Percentiles rank a stretch among this genome's conserved stretches.
phyloP scores from a whole-genome alignment of 2,888 invertebrate genomes.

The Ennomos quercinarius region DNA sequence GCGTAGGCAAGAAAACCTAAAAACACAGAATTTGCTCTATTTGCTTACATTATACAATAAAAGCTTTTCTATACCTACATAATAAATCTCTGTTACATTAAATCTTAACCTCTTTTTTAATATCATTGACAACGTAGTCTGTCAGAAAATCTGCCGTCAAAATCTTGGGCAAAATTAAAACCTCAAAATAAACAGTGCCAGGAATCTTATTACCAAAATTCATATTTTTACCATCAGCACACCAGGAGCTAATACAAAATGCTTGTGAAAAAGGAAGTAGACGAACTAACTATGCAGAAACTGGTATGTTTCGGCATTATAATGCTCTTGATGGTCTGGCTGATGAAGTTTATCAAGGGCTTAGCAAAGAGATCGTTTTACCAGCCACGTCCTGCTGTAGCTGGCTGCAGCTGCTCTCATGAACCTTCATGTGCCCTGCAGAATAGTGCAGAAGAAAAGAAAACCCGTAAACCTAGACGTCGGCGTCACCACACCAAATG shows the following conservation, averaged over 20 bases:
- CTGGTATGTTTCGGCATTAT: constrained; percentile 51
- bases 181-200: no score
- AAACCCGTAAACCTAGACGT: constrained; percentile 44
- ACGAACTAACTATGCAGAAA: constrained; percentile 46
- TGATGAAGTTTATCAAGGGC: constrained; percentile 51
- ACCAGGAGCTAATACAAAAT: constrained; percentile 43
- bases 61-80: no score
- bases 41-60: no score
- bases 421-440: constrained; percentile 6
- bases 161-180: no score
- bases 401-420: constrained; percentile 4
- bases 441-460: constrained; percentile 39
- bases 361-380: constrained; percentile 31
- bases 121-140: no score
- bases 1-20: no score
- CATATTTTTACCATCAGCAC: constrained; percentile 6
- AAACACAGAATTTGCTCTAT: no score
- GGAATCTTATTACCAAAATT: no score
- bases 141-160: no score
- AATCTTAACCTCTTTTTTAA: no score
- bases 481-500: constrained; percentile 47
- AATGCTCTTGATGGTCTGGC: constrained; percentile 49
- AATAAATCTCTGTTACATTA: no score
- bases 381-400: constrained; percentile 1
- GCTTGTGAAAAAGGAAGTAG: constrained; percentile 55